Evolutionary conservation across 1,140 invertebrate genomes (phyloP).

Genomic region (Hesperophylax magnus): DNA sequence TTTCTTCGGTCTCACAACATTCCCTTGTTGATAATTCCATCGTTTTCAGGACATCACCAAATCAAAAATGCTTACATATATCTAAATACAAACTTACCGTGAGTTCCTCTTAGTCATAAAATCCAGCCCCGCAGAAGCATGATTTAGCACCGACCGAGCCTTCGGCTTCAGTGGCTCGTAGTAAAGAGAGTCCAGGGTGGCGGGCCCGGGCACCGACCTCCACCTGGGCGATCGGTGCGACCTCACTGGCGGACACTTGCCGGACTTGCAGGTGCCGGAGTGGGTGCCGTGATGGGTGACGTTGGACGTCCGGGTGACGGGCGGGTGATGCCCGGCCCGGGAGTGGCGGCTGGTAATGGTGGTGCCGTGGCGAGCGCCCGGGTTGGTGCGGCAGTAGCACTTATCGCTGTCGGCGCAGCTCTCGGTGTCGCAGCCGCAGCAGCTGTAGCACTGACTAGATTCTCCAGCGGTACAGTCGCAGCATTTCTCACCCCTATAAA

Average conservation of each 20-base stretch:
- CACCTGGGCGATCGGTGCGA: constrained; percentile 42
- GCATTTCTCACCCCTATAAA: constrained; percentile 63
- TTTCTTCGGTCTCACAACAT: too few species aligned
- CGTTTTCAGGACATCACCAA: too few species aligned
- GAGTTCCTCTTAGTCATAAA: constrained; percentile 52
- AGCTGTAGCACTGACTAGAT: constrained; percentile 63
- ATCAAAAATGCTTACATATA: neutral
- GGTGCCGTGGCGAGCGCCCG: constrained; percentile 36
- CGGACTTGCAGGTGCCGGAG: constrained; percentile 5
- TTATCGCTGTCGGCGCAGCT: constrained; percentile 90
- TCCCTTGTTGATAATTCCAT: too few species aligned
- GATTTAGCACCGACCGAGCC: constrained; percentile 50
- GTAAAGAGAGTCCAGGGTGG: constrained; percentile 54
- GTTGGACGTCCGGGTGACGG: neutral
- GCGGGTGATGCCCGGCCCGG: neutral
- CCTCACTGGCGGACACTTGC: constrained; percentile 17
- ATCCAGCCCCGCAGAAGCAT: constrained; percentile 46
- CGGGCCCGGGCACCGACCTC: constrained; percentile 49
- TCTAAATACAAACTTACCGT: constrained; percentile 37
- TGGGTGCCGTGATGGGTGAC: constrained; percentile 4
- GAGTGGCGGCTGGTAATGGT: constrained; percentile 9
- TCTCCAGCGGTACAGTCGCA: constrained; percentile 61
- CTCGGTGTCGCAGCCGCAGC: constrained; percentile 86
- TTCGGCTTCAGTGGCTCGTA: constrained; percentile 52
- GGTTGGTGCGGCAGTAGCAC: constrained; percentile 79